Evolutionary conservation across 53 echinoderm and acorn worm species (phyloP).

Genomic region (Luidia sarsii): DNA sequence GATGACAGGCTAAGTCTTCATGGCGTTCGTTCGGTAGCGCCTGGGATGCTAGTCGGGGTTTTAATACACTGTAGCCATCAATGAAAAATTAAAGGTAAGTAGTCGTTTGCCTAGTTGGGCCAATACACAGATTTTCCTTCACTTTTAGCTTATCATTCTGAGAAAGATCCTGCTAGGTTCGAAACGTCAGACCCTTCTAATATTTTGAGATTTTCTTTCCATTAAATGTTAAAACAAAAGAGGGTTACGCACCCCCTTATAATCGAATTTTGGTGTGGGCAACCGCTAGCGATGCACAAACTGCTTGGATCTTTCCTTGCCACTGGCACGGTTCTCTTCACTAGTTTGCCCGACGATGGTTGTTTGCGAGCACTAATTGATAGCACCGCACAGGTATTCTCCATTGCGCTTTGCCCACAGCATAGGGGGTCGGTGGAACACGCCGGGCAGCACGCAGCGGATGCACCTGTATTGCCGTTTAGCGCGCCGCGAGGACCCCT

Average conservation of each 20-base stretch:
- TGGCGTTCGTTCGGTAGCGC: too few relatives aligned
- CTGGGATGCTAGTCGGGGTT: too few relatives aligned
- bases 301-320: neutral
- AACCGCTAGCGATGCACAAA: neutral
- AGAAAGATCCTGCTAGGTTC: too few relatives aligned
- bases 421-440: neutral
- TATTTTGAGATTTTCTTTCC: neutral
- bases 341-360: too few relatives aligned
- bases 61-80: too few relatives aligned
- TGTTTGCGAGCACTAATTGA: neutral
- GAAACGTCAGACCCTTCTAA: too few relatives aligned
- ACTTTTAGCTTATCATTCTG: too few relatives aligned
- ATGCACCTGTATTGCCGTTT: conserved; percentile 34
- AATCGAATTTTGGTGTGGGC: neutral
- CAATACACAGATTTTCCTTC: too few relatives aligned
- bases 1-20: too few relatives aligned
- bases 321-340: neutral
- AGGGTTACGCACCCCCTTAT: neutral
- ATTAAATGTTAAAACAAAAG: neutral
- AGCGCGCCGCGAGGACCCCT: too few relatives aligned
- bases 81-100: too few relatives aligned
- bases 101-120: too few relatives aligned
- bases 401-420: neutral
- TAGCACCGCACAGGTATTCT: conserved; percentile 4
- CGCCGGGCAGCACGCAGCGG: conserved; percentile 1